Percentiles rank a stretch among this genome's conserved stretches.
phyloP scores from a whole-genome alignment of 37 sponge, comb jelly and placozoan species.

The Dysidea cf. avara region DNA sequence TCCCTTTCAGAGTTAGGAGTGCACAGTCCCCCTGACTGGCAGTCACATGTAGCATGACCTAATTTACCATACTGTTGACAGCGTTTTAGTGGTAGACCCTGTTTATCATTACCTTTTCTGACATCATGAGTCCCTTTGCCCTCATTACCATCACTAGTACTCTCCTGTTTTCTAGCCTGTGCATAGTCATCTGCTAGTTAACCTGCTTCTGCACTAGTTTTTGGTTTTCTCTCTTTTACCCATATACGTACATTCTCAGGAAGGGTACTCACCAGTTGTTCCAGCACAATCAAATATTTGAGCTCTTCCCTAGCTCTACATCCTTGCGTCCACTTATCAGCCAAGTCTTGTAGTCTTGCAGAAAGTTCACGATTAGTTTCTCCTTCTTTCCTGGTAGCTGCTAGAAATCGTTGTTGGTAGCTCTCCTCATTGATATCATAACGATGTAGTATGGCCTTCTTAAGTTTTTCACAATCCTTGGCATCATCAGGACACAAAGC shows the following conservation, averaged over 20 bases:
- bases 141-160: not conserved
- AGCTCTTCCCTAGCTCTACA: slow-evolving; percentile 16
- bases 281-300: slow-evolving; percentile 18
- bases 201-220: slow-evolving; percentile 15
- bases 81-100: no score
- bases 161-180: slow-evolving; percentile 3
- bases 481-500: slow-evolving; percentile 16
- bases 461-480: slow-evolving; percentile 15
- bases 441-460: slow-evolving; percentile 28
- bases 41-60: no score
- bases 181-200: slow-evolving; percentile 13
- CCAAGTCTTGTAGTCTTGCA: slow-evolving; percentile 17
- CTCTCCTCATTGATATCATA: slow-evolving; percentile 37
- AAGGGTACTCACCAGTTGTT: slow-evolving; percentile 30
- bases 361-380: slow-evolving; percentile 32
- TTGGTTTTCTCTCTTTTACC: slow-evolving; percentile 36
- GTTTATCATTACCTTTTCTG: no score
- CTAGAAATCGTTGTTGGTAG: slow-evolving; percentile 28
- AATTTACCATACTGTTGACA: no score
- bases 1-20: no score
- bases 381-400: slow-evolving; percentile 3
- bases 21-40: no score
- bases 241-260: slow-evolving; percentile 21
- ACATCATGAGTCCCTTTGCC: no score
- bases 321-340: slow-evolving; percentile 20